These are phyloP conservation scores for Phyllostomus hastatus DNA, from an alignment of 2,113 vertebrate species.

Conservation along the genomic window DNA sequence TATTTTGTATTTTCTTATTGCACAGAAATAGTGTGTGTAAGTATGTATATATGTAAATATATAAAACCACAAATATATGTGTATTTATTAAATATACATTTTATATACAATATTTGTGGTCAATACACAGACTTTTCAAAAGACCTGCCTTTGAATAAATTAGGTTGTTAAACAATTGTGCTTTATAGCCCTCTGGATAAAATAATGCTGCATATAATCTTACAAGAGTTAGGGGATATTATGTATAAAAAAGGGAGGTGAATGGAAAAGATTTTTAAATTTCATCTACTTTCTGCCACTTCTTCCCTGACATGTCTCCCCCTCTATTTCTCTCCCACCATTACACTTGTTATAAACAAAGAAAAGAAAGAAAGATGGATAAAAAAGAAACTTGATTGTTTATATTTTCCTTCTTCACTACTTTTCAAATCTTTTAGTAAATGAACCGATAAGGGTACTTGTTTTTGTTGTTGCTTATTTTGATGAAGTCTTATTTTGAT, in stretches of 20 bases:
- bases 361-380: background rate
- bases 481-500: background rate
- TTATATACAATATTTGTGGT: background rate
- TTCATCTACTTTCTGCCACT: background rate
- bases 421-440: background rate
- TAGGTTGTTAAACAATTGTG: background rate
- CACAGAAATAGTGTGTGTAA: background rate
- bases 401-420: background rate
- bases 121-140: background rate
- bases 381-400: background rate
- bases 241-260: background rate
- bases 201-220: background rate
- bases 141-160: background rate
- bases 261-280: background rate
- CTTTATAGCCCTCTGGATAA: background rate
- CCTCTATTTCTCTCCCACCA: slow-evolving; percentile 2
- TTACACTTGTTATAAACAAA: background rate
- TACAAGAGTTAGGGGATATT: background rate
- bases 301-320: background rate
- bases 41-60: background rate
- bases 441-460: background rate
- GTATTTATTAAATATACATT: background rate
- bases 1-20: slow-evolving; percentile 1
- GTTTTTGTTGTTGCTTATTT: background rate
- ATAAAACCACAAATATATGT: background rate